phyloP scores from a whole-genome alignment of 2,888 invertebrate species.

The Leptura quadrifasciata region DNA sequence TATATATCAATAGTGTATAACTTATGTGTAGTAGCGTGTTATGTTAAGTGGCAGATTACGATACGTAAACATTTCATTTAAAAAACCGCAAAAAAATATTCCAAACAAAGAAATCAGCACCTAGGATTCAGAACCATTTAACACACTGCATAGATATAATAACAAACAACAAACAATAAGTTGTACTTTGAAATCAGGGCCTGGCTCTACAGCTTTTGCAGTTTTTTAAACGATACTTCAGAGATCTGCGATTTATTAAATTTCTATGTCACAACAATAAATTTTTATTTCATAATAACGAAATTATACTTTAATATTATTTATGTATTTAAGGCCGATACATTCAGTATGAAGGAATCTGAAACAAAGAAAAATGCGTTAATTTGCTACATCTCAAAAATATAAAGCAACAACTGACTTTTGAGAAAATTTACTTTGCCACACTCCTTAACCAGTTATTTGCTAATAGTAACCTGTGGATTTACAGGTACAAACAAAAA shows the following conservation, averaged over 20 bases:
- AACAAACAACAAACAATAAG: constrained; percentile 72
- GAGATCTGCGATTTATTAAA: constrained; percentile 67
- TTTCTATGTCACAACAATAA: constrained; percentile 74
- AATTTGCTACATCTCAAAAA: background rate
- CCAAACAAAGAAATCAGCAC: constrained; percentile 66
- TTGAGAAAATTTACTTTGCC: no score
- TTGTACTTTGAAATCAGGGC: constrained; percentile 75
- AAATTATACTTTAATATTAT: constrained; percentile 70
- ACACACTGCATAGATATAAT: constrained; percentile 61
- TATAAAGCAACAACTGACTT: no score
- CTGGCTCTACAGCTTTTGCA: constrained; percentile 70
- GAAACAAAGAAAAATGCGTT: constrained; percentile 64
- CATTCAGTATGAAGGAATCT: constrained; percentile 75
- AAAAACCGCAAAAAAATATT: constrained; percentile 69
- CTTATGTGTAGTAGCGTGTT: constrained; percentile 71
- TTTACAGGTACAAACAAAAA: no score
- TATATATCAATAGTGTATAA: constrained; percentile 69
- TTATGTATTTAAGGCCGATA: constrained; percentile 75
- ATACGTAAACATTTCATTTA: constrained; percentile 63
- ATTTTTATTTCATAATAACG: constrained; percentile 71
- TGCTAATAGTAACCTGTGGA: no score
- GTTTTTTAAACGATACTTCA: constrained; percentile 65
- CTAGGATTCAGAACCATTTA: constrained; percentile 65
- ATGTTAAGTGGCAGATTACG: constrained; percentile 72
- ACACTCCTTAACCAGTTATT: no score